Evolutionary conservation across 2,888 invertebrate species (phyloP), one percentile per base, ranked within the genome.

Genomic region (Biston stratarius): DNA sequence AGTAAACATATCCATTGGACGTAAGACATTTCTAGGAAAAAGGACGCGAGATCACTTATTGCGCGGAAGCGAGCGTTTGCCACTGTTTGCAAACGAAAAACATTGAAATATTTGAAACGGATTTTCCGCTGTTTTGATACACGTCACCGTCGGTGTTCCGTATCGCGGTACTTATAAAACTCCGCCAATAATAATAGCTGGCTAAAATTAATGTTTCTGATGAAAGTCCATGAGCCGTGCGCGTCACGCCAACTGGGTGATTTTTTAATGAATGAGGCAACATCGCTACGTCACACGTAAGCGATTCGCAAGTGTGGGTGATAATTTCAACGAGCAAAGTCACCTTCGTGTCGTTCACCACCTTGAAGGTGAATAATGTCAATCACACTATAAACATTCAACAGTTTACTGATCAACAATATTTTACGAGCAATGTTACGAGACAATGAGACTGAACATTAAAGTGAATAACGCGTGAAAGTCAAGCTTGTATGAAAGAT

Each of bases 321-420:
- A 77, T 83, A 81, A 86, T 85, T 87, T 84, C 80, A 82, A 84
- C 84, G 83, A 55, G 58, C 80, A 86, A 86, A 81, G 87, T 88
- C 85, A 87, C 85, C 85, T 83, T 67, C 75, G 77, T 80, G 83
- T 83, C 81, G 81, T 86, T 84, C 78, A 79, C 77, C 74, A 76
- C 64, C 36, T 47, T 77, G 73, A 81, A 85, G 84, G 84, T 83
- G 83, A 83, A 73, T 73, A 66, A 75, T 79, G 85, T 81, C 81
- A 79, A 82, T 79, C 81, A 74, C 70, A 69, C 67, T 74, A 72
- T 72, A 74, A 77, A 74, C 71, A 74, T 70, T 73, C 55, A 66
- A 64, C 61, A 33, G 69, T 65, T 69, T 58, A 72, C 67, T 61
- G 64, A 70, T 64, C 65, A 55, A 53, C 66, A 56, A 56, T 70